Evolutionary conservation across 2,797 vertebrate species (phyloP).

Genomic region (Tangara arthus): DNA sequence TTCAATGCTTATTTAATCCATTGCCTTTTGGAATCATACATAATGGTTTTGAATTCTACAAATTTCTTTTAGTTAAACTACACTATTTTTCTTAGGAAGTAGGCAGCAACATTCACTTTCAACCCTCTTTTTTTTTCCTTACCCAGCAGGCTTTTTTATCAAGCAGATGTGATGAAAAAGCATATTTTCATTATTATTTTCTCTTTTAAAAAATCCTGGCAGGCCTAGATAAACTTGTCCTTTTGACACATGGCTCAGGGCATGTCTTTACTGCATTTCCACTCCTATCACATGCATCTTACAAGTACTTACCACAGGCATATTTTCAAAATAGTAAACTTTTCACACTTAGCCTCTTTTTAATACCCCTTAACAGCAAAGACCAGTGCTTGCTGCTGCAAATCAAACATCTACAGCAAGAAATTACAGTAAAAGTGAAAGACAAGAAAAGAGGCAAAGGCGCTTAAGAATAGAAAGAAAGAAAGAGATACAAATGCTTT

Average conservation of each 20-base stretch:
- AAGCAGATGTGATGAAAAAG: not conserved
- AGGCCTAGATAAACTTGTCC: slow-evolving; percentile 38
- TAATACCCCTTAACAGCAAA: not conserved
- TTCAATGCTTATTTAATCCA: not conserved
- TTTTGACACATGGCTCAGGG: slow-evolving; percentile 19
- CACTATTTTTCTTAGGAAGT: not conserved
- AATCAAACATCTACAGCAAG: not conserved
- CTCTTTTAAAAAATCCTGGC: not conserved
- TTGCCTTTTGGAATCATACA: not conserved
- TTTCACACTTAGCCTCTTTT: not conserved
- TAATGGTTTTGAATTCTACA: not conserved
- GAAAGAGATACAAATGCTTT: not conserved
- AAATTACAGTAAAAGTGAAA: not conserved
- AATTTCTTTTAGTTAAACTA: not conserved
- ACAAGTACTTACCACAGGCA: slow-evolving; percentile 9
- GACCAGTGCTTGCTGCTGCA: not conserved
- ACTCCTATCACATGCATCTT: not conserved
- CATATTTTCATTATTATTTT: not conserved
- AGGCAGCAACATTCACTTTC: not conserved
- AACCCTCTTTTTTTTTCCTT: not conserved
- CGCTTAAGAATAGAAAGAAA: not conserved
- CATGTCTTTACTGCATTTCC: slow-evolving; percentile 15
- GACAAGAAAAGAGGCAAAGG: not conserved
- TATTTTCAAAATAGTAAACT: slow-evolving; percentile 18
- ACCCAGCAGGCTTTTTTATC: not conserved